Conservation (phyloP, 53 echinoderm and acorn worm genomes). For the Echinarachnius parma region DNA sequence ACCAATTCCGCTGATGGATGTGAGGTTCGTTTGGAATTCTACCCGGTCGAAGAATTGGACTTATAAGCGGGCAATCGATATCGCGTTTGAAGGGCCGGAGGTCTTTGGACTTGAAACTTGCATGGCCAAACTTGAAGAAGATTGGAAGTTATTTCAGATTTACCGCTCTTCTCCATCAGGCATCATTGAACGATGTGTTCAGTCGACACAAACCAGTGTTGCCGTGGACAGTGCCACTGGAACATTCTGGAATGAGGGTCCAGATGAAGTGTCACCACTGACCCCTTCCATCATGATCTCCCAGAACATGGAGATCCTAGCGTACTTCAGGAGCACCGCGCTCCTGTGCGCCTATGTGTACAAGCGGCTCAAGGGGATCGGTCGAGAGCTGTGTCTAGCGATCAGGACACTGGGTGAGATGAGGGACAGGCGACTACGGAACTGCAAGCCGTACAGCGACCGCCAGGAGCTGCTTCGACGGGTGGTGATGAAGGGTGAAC, state of each 20-base stretch:
- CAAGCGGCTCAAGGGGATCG: conserved; percentile 9
- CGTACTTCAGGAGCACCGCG: conserved; percentile 14
- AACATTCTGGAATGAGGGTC: background rate
- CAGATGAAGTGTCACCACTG: background rate
- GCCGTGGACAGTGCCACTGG: too few relatives aligned
- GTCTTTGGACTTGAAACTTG: too few relatives aligned
- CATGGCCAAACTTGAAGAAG: too few relatives aligned
- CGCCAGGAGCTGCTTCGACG: conserved; percentile 27
- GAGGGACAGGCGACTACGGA: conserved; percentile 12
- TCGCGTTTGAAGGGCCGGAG: too few relatives aligned
- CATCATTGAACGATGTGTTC: background rate
- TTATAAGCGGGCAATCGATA: too few relatives aligned
- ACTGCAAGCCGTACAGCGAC: conserved; percentile 24
- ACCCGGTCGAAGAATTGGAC: too few relatives aligned
- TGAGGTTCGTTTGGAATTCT: too few relatives aligned
- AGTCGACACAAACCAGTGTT: background rate
- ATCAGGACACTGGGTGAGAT: conserved; percentile 2
- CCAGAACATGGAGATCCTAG: conserved; percentile 12
- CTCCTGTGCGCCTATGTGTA: conserved; percentile 21
- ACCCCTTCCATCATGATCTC: background rate
- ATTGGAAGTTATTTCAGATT: conserved; percentile 5
- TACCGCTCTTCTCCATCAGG: background rate
- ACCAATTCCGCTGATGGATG: too few relatives aligned
- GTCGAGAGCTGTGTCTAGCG: conserved; percentile 3
- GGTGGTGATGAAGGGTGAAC: conserved; percentile 28